Evolutionary conservation across 2,797 vertebrate genomes (phyloP).

Genomic region (Sorex maritimensis): DNA sequence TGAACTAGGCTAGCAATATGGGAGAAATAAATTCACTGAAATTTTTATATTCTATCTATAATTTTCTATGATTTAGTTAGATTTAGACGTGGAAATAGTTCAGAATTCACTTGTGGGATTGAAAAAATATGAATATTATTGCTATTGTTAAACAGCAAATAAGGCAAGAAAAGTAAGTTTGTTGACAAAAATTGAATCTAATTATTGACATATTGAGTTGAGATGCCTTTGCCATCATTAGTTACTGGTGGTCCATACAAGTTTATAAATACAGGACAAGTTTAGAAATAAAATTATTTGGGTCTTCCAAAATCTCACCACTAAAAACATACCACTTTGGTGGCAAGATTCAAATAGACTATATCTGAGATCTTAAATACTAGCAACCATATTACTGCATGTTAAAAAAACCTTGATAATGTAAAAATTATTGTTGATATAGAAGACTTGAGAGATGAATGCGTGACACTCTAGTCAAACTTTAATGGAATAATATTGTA

Average conservation of each 20-base stretch:
- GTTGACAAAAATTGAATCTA: conserved; percentile 15
- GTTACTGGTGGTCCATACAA: neutral
- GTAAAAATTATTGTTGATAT: neutral
- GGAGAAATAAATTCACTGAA: neutral
- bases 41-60: neutral
- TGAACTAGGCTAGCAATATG: neutral
- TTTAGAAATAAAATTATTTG: conserved; percentile 20
- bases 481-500: neutral
- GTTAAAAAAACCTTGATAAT: neutral
- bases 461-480: neutral
- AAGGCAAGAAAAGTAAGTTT: conserved; percentile 12
- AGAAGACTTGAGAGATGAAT: conserved; percentile 17
- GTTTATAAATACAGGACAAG: neutral
- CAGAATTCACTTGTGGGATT: neutral
- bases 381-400: neutral
- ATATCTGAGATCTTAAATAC: neutral
- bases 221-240: conserved; percentile 27
- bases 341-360: neutral
- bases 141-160: neutral
- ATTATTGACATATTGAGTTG: neutral
- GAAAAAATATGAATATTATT: neutral
- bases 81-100: conserved; percentile 9
- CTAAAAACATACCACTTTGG: neutral
- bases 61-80: neutral
- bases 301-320: neutral